Base-by-base conservation (phyloP, 2,113 vertebrate genomes). In the Halcyon malimbica region DNA sequence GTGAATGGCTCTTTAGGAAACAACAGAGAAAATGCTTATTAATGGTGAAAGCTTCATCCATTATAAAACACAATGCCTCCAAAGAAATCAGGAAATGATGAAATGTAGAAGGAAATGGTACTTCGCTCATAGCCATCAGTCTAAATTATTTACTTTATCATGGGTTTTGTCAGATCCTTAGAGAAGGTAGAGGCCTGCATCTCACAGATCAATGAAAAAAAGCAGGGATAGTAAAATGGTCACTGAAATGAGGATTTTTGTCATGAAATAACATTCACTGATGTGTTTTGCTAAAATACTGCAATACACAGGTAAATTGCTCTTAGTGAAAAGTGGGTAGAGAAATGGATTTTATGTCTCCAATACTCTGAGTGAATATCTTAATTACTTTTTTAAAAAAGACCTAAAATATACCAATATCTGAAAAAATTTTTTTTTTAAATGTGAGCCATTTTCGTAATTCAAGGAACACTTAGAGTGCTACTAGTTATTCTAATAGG, bases 1-100 rank as follows among this genome's bases (percentile, higher is more conserved):
- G 94, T 97, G 94, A 98, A 98, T 94, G 96, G 79, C 68, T 97
- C 65, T 95, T 92, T 71, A 94, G 84, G 94, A 98, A 98, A 97
- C 91, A 97, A 93, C 81, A 93, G 81, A 97, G 97, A 87, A 97
- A 97, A 96, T n/a, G 26, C 62, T 97, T 97, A 95, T 97, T 97
- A 93, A 97, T 68, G 39, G 73, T 93, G 97, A 96, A 95, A 91
- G 71, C 91, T 97, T 95, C 89, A 95, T 94, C 94, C 83, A 50
- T 97, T 97, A 89, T 93, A 96, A 94, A 91, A 87, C 39, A 64
- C 89, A 83, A 59, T 93, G 95, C 81, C 82, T 88, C 82, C 94
- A 90, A 95, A 96, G 94, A 97, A 92, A 97, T 96, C 94, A 96
- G 74, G 57, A 87, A 94, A 96, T 86, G 80, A 94, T 44, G 77